These are phyloP conservation scores for Euglossa dilemma DNA, from an alignment of 1,140 invertebrate genomes.

Conservation along the genomic window DNA sequence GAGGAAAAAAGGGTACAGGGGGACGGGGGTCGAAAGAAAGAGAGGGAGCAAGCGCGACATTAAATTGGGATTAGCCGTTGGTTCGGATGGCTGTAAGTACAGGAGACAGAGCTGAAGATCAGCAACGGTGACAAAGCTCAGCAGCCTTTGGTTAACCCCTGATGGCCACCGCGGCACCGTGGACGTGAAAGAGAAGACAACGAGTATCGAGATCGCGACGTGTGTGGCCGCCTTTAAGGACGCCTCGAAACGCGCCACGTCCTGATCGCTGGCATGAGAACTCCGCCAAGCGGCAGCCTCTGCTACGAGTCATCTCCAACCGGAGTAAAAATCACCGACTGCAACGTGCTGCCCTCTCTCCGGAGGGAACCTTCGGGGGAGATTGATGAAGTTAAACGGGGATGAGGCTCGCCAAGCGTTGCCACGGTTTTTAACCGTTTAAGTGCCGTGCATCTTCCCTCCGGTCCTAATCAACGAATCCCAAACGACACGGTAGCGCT, in stretches of 20 bases:
- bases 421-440: too few relatives aligned
- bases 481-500: too few relatives aligned
- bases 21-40: constrained; percentile 28
- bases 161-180: constrained; percentile 50
- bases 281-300: neutral
- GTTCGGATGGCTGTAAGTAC: constrained; percentile 48
- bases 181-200: constrained; percentile 56
- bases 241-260: constrained; percentile 32
- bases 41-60: constrained; percentile 35
- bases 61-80: constrained; percentile 66
- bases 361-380: neutral
- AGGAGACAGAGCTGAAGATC: constrained; percentile 48
- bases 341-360: neutral
- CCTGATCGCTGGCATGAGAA: constrained; percentile 21
- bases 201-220: constrained; percentile 65
- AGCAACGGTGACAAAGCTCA: constrained; percentile 57
- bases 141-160: constrained; percentile 51
- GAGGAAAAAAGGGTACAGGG: neutral
- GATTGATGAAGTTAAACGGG: too few relatives aligned
- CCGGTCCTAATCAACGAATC: too few relatives aligned
- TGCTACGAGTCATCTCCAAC: neutral
- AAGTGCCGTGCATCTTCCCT: too few relatives aligned
- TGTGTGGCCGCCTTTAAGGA: constrained; percentile 66
- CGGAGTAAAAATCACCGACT: neutral
- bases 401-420: too few relatives aligned